Conservation (phyloP, 2,888 invertebrate genomes). For the Aelia acuminata region DNA sequence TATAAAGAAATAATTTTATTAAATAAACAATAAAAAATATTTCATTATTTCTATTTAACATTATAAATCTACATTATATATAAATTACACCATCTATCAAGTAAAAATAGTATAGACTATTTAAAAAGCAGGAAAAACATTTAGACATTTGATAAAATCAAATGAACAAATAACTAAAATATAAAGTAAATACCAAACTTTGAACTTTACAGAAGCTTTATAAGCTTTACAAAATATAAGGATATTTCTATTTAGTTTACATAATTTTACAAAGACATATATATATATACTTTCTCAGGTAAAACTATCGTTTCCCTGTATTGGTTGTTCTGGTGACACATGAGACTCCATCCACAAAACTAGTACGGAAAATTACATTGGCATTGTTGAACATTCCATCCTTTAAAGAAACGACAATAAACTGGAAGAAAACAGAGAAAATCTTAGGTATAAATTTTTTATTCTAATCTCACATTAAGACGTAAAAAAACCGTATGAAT, state of each 20-base stretch:
- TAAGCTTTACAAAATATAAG: neutral
- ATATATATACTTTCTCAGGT: neutral
- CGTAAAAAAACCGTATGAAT: no score
- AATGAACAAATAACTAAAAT: no score
- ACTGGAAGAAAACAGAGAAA: constrained; percentile 77
- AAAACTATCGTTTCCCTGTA: constrained; percentile 34
- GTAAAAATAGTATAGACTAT: no score
- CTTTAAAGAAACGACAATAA: constrained; percentile 97
- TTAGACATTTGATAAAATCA: no score
- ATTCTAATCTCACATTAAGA: no score
- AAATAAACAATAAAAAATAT: no score
- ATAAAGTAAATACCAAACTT: neutral
- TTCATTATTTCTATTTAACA: no score
- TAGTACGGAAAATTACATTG: constrained; percentile 95
- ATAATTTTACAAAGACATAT: neutral
- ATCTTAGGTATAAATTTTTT: no score
- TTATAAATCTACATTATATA: no score
- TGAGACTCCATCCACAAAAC: constrained; percentile 96
- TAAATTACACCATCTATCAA: no score
- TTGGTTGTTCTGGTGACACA: constrained; percentile 76
- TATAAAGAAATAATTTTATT: no score
- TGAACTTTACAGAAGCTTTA: neutral
- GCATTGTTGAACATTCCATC: constrained; percentile 99
- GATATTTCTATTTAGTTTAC: neutral
- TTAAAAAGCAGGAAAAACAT: no score